Evolutionary conservation across 2,797 vertebrate genomes (phyloP).

Genomic region (Cuniculus paca): DNA sequence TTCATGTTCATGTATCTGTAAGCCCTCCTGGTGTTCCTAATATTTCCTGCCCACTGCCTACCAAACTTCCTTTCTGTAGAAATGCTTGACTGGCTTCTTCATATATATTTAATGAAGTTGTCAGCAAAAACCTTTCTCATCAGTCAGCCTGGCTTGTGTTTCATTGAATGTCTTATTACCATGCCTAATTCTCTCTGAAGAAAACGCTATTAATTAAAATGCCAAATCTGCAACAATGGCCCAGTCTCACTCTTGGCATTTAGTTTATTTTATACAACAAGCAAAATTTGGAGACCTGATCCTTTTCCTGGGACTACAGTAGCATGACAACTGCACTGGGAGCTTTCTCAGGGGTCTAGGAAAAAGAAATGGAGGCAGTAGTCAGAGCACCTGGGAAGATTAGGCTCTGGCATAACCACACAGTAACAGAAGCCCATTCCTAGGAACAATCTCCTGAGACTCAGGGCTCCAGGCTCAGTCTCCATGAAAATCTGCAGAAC

Average conservation of each 20-base stretch:
- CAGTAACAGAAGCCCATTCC: too few species aligned
- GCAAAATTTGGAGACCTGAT: neutral
- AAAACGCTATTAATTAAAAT: conserved; percentile 68
- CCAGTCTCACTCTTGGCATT: neutral
- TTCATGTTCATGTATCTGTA: neutral
- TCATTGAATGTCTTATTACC: conserved; percentile 59
- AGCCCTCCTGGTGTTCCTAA: conserved; percentile 46
- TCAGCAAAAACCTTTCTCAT: conserved; percentile 57
- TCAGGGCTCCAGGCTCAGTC: neutral
- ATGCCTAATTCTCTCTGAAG: conserved; percentile 65
- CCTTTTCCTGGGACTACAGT: neutral
- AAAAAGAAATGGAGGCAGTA: neutral
- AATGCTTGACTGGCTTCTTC: conserved; percentile 72
- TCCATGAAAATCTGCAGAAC: neutral
- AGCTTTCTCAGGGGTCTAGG: neutral
- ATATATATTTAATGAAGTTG: conserved; percentile 78
- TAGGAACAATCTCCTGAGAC: neutral
- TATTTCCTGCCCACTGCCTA: conserved; percentile 49
- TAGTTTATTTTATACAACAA: neutral
- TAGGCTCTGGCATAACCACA: neutral
- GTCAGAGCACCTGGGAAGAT: neutral
- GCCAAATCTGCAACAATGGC: neutral
- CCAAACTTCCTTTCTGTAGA: conserved; percentile 68
- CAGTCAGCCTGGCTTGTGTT: conserved; percentile 35
- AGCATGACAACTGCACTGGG: neutral